phyloP scores from a whole-genome alignment of 2,797 vertebrate species.

The Tapirus indicus region DNA sequence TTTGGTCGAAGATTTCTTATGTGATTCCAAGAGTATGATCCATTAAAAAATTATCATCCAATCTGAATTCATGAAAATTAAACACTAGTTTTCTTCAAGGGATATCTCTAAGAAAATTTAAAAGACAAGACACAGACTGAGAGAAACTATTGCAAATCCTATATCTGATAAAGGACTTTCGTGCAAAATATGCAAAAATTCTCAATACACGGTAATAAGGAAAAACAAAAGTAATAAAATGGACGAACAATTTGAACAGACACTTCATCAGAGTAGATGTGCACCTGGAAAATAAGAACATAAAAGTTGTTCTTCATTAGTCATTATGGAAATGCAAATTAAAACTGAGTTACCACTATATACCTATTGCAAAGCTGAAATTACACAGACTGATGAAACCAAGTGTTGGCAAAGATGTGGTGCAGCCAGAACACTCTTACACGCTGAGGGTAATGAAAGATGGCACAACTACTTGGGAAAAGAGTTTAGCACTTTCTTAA shows the following conservation, averaged over 20 bases:
- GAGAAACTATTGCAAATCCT: neutral
- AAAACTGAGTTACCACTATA: neutral
- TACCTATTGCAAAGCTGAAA: neutral
- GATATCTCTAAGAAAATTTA: neutral
- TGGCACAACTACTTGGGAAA: neutral
- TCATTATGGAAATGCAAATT: neutral
- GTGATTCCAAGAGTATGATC: neutral
- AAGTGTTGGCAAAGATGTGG: neutral
- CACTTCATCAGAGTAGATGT: neutral
- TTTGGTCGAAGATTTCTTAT: neutral
- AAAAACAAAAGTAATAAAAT: neutral
- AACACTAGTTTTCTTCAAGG: neutral
- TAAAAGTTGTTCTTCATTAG: neutral
- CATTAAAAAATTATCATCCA: neutral
- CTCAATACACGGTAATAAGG: neutral
- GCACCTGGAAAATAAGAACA: neutral
- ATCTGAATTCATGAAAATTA: neutral
- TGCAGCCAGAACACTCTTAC: neutral
- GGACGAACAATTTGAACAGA: no score
- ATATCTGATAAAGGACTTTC: neutral
- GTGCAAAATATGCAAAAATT: neutral
- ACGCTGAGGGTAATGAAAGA: neutral
- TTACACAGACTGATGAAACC: neutral
- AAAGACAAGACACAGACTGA: neutral
- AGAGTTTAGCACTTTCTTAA: neutral